A percentile compares a stretch with the other conserved stretches of the same genome.
Conservation (phyloP, 2,113 vertebrate species). For the Dissostichus mawsoni region DNA sequence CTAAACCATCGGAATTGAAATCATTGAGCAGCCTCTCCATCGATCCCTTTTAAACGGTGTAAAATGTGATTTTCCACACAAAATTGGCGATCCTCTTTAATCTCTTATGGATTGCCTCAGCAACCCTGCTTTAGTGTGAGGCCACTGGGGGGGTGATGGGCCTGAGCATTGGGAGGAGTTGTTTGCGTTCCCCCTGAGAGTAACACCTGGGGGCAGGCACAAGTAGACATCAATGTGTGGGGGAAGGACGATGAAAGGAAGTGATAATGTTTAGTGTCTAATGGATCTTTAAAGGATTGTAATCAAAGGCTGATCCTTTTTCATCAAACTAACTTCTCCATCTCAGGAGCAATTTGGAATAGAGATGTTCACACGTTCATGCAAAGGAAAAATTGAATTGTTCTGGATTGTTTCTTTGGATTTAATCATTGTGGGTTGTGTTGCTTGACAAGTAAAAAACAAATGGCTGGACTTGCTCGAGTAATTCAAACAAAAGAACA, state of each 20-base stretch:
- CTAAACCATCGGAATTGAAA: constrained; percentile 49
- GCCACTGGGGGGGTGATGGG: constrained; percentile 10
- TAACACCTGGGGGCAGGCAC: constrained; percentile 47
- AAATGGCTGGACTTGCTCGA: constrained; percentile 25
- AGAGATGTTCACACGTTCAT: constrained; percentile 40
- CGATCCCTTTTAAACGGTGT: constrained; percentile 61
- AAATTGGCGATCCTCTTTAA: constrained; percentile 73
- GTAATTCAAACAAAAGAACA: constrained; percentile 7
- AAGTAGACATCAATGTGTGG: constrained; percentile 60
- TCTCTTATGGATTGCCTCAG: constrained; percentile 68
- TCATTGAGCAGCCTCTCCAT: constrained; percentile 52
- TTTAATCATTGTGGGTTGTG: constrained; percentile 33
- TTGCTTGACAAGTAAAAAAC: constrained; percentile 12
- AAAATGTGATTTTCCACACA: constrained; percentile 71
- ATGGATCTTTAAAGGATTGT: constrained; percentile 67
- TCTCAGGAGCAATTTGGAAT: constrained; percentile 57
- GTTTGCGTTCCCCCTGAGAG: constrained; percentile 56
- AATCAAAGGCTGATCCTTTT: constrained; percentile 66
- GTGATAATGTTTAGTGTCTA: constrained; percentile 68
- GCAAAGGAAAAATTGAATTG: constrained; percentile 43
- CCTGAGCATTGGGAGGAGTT: constrained; percentile 32
- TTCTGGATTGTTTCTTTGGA: constrained; percentile 22
- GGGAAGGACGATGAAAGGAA: constrained; percentile 51
- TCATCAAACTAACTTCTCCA: constrained; percentile 54
- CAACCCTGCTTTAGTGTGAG: constrained; percentile 45